Evolutionary conservation across 37 sponge, comb jelly and placozoan species (phyloP).

Genomic region (Theonella swinhoei): DNA sequence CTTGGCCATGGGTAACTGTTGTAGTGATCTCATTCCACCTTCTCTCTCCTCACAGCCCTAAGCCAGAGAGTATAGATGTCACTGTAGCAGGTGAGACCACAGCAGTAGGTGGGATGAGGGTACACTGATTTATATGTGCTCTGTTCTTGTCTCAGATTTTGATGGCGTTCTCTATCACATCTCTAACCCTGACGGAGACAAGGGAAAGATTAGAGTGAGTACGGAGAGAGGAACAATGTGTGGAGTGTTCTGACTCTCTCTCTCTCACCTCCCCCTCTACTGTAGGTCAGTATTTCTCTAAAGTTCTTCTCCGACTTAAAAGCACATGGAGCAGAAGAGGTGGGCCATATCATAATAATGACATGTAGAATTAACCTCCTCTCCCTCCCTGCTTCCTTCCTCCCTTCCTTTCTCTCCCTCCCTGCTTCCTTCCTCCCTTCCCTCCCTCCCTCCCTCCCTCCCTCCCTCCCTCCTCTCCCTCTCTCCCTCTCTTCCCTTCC

Average conservation of each 20-base stretch:
- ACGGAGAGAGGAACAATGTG: not conserved
- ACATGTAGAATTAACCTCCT: no score
- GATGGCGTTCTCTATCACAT: slow-evolving; percentile 95
- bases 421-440: no score
- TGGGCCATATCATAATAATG: slow-evolving; percentile 34
- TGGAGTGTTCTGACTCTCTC: not conserved
- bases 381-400: no score
- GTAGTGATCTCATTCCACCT: not conserved
- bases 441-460: no score
- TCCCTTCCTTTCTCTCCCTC: no score
- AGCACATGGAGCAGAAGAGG: slow-evolving; percentile 86
- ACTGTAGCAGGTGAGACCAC: slow-evolving; percentile 84
- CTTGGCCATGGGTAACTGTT: not conserved
- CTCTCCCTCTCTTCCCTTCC: not conserved
- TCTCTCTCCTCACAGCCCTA: slow-evolving; percentile 47
- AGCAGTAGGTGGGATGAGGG: not conserved
- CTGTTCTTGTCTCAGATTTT: slow-evolving; percentile 83
- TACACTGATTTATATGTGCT: not conserved
- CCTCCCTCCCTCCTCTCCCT: not conserved
- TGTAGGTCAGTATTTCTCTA: not conserved
- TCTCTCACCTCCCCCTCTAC: not conserved
- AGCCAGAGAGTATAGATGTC: slow-evolving; percentile 91
- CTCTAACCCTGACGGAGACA: slow-evolving; percentile 92
- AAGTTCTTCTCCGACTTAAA: slow-evolving; percentile 90
- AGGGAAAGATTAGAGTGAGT: slow-evolving; percentile 81